Percentiles rank a stretch among this genome's conserved stretches.
phyloP scores from a whole-genome alignment of 2,113 vertebrate species.

The Odobenus rosmarus region DNA sequence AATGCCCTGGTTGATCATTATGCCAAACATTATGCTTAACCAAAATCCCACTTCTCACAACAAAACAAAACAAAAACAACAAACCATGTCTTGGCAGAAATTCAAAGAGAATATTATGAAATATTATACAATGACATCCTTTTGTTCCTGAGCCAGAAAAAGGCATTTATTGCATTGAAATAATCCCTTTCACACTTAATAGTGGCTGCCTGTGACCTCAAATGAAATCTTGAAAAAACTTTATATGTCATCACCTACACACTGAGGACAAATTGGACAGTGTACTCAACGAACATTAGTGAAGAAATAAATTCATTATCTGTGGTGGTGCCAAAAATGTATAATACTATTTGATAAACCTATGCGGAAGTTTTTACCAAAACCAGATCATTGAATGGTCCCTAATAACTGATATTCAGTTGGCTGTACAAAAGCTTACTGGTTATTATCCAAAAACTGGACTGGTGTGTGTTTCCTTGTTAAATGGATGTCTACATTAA shows the following conservation, averaged over 20 bases:
- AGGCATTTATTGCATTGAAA: not conserved
- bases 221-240: not conserved
- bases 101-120: slow-evolving; percentile 15
- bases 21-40: not conserved
- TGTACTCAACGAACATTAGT: not conserved
- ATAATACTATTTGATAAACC: not conserved
- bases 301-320: not conserved
- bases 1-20: not conserved
- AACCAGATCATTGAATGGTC: not conserved
- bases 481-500: not conserved
- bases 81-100: not conserved
- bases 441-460: not conserved
- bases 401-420: not conserved
- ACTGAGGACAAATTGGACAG: not conserved
- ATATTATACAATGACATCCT: not conserved
- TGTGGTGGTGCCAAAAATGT: not conserved
- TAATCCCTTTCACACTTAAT: not conserved
- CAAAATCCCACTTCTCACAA: not conserved
- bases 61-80: not conserved
- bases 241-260: not conserved
- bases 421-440: not conserved
- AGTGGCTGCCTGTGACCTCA: not conserved
- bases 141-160: not conserved
- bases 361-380: not conserved
- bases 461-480: not conserved